Evolutionary conservation across 2,888 invertebrate species (phyloP), one percentile per base, ranked within the genome.

Genomic region (Ophion slaviceki): DNA sequence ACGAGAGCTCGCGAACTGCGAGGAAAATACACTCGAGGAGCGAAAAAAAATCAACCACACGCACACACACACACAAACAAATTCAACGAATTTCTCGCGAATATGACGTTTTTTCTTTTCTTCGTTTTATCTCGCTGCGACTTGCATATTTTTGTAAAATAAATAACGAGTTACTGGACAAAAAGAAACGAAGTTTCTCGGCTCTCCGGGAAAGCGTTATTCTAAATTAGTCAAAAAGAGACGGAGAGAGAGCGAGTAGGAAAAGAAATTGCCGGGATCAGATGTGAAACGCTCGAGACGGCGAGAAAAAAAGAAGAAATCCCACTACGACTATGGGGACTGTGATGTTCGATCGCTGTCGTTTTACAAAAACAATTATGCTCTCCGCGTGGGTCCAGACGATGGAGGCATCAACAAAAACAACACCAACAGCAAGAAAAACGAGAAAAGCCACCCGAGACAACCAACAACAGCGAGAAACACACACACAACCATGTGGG

Each of bases 401-500:
- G 66, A 74, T 70, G 67, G 64, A 28, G 45, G 36, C 32, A 87
- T 90, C 61, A 40, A 68, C 40, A 14, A 24, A 14, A 67, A 80
- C 53, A 59, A 24, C 36, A 74, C 47, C 40, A 72, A 64, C 57
- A 72, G 61, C 17, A 82, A 67, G 14, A 66, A 10, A 64, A 47
- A 40, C 68, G 24, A 75, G 14, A 45, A 45, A 53, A 70, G 8
- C 28, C 36, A 74, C 47, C 36, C 62, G 17, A 82, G 53, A 45
- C 59, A 24, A 28, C 20, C 10, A 71, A 61, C 32, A 72, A 61
- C 83, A 87, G 77, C 17, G 78, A 79, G 45, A 77, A 83, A 66
- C 14, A 40, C 32, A 40, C 79, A 79, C 82, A 84, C 89, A 90
- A 92, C 88, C 89, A 92, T 91, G 91, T 91, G 89, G 90, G 89